Evolutionary conservation across 2,113 vertebrate species (phyloP).

Genomic region (Psilopogon haemacephalus): DNA sequence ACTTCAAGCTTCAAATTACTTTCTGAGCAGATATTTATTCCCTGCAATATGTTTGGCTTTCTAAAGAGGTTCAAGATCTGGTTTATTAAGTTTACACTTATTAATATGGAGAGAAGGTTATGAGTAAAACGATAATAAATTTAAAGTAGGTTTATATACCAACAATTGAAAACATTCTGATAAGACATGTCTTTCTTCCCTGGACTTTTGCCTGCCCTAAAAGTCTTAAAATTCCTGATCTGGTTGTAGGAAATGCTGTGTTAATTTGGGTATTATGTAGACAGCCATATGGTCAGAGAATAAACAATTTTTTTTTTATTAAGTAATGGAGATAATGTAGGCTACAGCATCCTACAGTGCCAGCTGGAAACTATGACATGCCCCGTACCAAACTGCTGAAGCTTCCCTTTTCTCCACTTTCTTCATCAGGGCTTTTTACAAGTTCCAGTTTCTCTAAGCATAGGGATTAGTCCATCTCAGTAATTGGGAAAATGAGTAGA

Average conservation of each 20-base stretch:
- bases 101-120: not conserved
- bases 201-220: not conserved
- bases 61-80: not conserved
- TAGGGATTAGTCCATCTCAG: not conserved
- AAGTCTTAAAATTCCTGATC: not conserved
- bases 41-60: conserved; percentile 12
- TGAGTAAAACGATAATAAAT: not conserved
- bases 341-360: not conserved
- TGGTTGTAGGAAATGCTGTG: not conserved
- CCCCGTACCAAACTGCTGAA: not conserved
- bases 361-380: not conserved
- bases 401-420: not conserved
- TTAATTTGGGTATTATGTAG: not conserved
- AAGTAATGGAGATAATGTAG: conserved; percentile 5
- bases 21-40: not conserved
- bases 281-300: not conserved
- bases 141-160: not conserved
- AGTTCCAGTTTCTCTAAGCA: not conserved
- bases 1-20: not conserved
- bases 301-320: not conserved
- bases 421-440: not conserved
- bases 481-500: not conserved
- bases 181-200: not conserved
- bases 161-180: not conserved
- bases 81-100: conserved; percentile 1